Base-by-base conservation (phyloP, 2,113 vertebrate genomes). In the Neolamprologus brichardi region DNA sequence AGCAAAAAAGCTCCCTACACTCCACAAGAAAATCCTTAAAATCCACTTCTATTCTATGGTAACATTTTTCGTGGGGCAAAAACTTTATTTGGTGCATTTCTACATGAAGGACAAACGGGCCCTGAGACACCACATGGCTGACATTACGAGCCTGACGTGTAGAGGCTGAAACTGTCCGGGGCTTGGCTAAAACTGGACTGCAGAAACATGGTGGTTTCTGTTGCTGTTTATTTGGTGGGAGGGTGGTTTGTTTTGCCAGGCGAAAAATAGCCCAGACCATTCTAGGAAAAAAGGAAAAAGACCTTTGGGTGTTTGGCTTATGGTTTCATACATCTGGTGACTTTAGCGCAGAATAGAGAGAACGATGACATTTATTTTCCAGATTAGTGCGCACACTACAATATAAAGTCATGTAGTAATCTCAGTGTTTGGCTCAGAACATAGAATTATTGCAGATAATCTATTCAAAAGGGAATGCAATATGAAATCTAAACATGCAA, bases 221-320 rank as follows among this genome's bases (percentile, higher is more conserved):
- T 84, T 80, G 78, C 87, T 93, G 86, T 87, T 85, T 93, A 92
- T 93, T 90, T 86, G 86, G 58, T 60, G 87, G 84, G 86, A 87
- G 80, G 79, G 30, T 37, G 70, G 84, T 92, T 92, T 93, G 87
- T 93, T 94, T 91, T 87, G 83, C 70, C 30, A 85, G 85, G 92
- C 46, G 79, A 88, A 94, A 95, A 94, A 94, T 90, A 94, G 92
- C 88, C 32, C 41, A 49, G 85, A 90, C 84, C 84, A 83, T 91
- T 91, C 87, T 88, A 9, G 80, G 92, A 87, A 82, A 77, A 83
- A 75, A 32, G 37, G 72, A 89, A 41, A 37, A 84, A 78, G 81
- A 88, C 84, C 85, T 94, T 88, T 92, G 85, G 86, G 75, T 94
- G 89, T 93, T 93, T 93, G 83, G 86, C 87, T 92, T 92, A 88